Evolutionary conservation across 2,888 invertebrate genomes (phyloP), one percentile per base, ranked within the genome.

Genomic region (Plebejus melissa): DNA sequence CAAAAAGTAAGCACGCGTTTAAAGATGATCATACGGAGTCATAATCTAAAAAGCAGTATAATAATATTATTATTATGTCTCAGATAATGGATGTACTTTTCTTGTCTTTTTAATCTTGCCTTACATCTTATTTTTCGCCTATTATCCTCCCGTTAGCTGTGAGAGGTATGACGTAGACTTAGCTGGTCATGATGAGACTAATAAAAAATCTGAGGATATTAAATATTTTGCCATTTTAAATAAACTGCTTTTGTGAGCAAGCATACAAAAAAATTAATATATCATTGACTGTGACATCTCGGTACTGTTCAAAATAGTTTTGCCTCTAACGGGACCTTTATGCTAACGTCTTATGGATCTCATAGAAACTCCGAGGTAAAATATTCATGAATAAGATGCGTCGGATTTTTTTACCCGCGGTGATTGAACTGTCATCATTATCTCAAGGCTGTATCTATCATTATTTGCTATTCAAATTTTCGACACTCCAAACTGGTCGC

Each of bases 401-500:
- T 80, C 82, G 81, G 84, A 85, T 85, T 84, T 85, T 85, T 85
- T 72, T 72, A 1, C 32, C 80, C 83, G 78, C 81, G 84, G 82
- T 80, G 84, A 81, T 83, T 82, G 83, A 81, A 84, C 81, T 85
- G 85, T 84, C 85, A 85, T 83, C 81, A 82, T 83, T 32, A 74
- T 60, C 74, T 71, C 78, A 79, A 79, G 79, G 79, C 76, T 76
- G 65, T 76, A 74, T 78, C 74, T 74, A 83, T 83, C 78, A 75
- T 77, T 75, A 72, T 54, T 72, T 72, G 72, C 72, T 72, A 72
- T 72, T 54, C 54, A 54, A 72, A 71, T 54, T 54, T 54, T 72
- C 72, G 16, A 13, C 32, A 50, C 36, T 54, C 32, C 32, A 50
- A 71, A 50, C 54, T 32, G 54, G 54, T 54, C 50, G 50, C 32